These are phyloP conservation scores for Drosophila prostipennis DNA, from an alignment of 2,888 invertebrate species.

Conservation along the genomic window DNA sequence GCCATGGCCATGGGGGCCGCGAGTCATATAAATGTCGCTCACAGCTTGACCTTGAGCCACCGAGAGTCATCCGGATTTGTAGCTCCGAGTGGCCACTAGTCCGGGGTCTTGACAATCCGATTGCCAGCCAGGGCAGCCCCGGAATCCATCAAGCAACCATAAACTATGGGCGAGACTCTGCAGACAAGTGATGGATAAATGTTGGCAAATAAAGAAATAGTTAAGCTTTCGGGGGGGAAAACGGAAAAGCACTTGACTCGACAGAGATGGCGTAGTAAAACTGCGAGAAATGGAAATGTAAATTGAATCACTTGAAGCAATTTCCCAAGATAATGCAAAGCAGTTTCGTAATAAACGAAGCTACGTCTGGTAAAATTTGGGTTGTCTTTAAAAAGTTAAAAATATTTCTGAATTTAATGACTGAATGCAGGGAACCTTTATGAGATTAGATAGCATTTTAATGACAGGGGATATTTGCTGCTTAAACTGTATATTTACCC, in stretches of 20 bases:
- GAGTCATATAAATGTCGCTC: constrained; percentile 68
- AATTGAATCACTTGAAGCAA: constrained; percentile 29
- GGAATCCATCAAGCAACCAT: constrained; percentile 44
- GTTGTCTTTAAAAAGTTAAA: no score
- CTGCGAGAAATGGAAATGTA: constrained; percentile 30
- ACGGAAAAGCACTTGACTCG: constrained; percentile 15
- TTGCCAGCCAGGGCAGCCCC: constrained; percentile 18
- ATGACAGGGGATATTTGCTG: neutral
- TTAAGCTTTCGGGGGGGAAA: constrained; percentile 8
- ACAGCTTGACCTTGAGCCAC: constrained; percentile 60
- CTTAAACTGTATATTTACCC: neutral
- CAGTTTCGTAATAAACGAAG: neutral
- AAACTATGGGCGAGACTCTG: constrained; percentile 39
- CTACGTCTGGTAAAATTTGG: no score
- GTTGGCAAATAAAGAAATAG: constrained; percentile 44
- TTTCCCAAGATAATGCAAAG: constrained; percentile 4
- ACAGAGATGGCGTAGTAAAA: constrained; percentile 20
- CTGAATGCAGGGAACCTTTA: no score
- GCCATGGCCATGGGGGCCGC: constrained; percentile 28
- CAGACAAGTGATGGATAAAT: constrained; percentile 42
- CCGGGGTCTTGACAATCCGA: constrained; percentile 24
- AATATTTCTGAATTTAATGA: no score
- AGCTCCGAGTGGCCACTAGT: constrained; percentile 23
- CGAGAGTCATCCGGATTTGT: constrained; percentile 33
- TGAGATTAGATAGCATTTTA: neutral